Base-by-base conservation (phyloP, 92 coral and sea anemone species). In the Paragorgia papillata region DNA sequence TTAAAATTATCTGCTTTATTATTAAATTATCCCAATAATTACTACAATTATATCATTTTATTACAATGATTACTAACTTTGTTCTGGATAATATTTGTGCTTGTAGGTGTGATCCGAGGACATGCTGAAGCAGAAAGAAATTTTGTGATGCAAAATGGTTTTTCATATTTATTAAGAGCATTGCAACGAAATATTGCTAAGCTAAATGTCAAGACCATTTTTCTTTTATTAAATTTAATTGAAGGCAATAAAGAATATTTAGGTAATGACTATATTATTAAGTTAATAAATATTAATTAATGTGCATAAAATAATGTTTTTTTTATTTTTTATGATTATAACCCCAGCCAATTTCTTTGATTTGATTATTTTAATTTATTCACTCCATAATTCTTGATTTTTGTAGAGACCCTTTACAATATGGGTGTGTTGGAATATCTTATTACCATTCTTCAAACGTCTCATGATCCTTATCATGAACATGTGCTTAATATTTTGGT, bases 351-450 rank as follows among this genome's bases (percentile, higher is more conserved):
- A n/a, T n/a, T n/a, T n/a, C n/a, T n/a, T n/a, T n/a, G n/a, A n/a
- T n/a, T n/a, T n/a, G n/a, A n/a, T 7, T 68, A 40, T 44, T 35
- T 20, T n/a, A 13, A 25, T 10, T 68, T 68, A 33, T n/a, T n/a
- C n/a, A n/a, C n/a, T n/a, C n/a, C n/a, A n/a, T n/a, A 5, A 68
- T 43, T 68, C 44, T 15, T 66, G 2, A 14, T 53, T 17, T 20
- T 2, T 17, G 7, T 57, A 92, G 97, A 83, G 21, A 84, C 81
- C 9, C 85, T 94, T 26, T 65, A 88, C 68, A 84, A 88, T 40
- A 94, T 94, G 97, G 97, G 97, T 9, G 79, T 90, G 76, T 86
- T 91, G 15, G 94, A 90, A 70, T 91, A 86, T 75, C 34, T 94
- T 35, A 87, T 80, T 57, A 57, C 79, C 13, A 48, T 90, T 2